Evolutionary conservation across 1,140 invertebrate genomes (phyloP), one percentile per base, ranked within the genome.

Genomic region (Pogonus chalceus): DNA sequence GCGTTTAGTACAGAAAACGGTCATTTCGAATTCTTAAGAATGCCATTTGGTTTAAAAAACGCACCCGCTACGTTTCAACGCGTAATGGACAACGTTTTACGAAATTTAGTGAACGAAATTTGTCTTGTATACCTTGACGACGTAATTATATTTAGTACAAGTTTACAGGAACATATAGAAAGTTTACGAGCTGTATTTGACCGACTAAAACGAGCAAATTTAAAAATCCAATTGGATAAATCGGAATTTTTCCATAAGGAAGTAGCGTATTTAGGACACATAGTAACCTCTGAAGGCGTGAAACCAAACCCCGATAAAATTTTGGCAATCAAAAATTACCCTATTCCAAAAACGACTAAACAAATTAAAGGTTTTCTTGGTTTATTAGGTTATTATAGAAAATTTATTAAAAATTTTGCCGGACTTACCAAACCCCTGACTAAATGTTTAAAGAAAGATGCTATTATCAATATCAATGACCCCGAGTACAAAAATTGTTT

Each of bases 61-160:
- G 64, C 69, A 14, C 68, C 65, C 1, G 58, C 63, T 2, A 71
- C 66, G 14, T 74, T 76, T 57, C 67, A 74, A 60, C 51, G 70
- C 39, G 57, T 65, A 10, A 68, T 75, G 64, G 63, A 75, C 53
- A 59, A 51, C 1, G 60, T 70, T 1, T 63, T 75, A 14, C 56
- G 48, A 12, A 62, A 59, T 4, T 54, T 71, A 2, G 52, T 60
- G 50, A 57, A 60, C n/a, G 46, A 59, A 21, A 58, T 48, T 1
- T 62, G 61, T 52, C 60, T 65, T 16, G 63, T 71, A 0, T 77
- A 77, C 59, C 14, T 63, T 2, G 62, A 63, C 50, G 62, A 64
- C 23, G 57, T 65, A 18, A 61, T 66, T 7, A 59, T 66, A 7
- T 59, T 50, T 21, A 43, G 47, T 0, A 56, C 56, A 12, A 58